Percentiles rank a stretch among this genome's conserved stretches.
phyloP scores from a whole-genome alignment of 2,888 invertebrate species.

The Ariolimax columbianus region DNA sequence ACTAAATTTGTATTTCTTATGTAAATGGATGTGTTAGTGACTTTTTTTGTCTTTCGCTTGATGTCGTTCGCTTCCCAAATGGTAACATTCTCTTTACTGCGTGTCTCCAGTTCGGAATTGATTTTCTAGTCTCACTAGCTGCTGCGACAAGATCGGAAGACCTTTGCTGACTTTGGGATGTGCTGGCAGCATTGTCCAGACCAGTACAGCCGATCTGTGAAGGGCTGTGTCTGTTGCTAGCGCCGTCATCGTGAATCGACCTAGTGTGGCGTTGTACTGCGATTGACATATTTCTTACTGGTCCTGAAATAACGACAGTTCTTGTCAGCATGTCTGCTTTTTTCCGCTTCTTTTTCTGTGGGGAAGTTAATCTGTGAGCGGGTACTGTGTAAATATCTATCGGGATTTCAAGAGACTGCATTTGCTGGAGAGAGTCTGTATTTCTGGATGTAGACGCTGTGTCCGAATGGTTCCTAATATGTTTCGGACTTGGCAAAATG shows the following conservation, averaged over 20 bases:
- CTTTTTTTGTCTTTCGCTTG: constrained; percentile 8
- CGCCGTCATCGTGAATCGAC: not conserved
- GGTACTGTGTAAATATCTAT: constrained; percentile 43
- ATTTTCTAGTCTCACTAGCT: not conserved
- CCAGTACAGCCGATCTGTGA: not conserved
- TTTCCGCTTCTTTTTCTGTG: constrained; percentile 26
- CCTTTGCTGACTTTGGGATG: not conserved
- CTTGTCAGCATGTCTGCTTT: not conserved
- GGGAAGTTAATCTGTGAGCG: not conserved
- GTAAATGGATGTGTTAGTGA: not conserved
- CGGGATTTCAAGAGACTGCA: constrained; percentile 36
- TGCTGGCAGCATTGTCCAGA: not conserved
- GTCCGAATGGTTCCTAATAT: not conserved
- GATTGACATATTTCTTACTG: constrained; percentile 33
- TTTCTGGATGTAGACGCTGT: not conserved
- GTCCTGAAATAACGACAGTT: constrained; percentile 43
- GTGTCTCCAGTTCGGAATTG: constrained; percentile 26
- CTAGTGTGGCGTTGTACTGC: constrained; percentile 29
- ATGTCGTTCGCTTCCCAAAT: constrained; percentile 14
- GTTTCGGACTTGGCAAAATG: no score
- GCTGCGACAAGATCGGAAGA: not conserved
- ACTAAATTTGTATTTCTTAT: not conserved
- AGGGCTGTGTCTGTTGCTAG: not conserved
- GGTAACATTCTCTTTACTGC: constrained; percentile 21
- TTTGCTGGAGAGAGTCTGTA: not conserved